phyloP scores from a whole-genome alignment of 2,797 vertebrate genomes.

The Schizothorax lantsangensis region DNA sequence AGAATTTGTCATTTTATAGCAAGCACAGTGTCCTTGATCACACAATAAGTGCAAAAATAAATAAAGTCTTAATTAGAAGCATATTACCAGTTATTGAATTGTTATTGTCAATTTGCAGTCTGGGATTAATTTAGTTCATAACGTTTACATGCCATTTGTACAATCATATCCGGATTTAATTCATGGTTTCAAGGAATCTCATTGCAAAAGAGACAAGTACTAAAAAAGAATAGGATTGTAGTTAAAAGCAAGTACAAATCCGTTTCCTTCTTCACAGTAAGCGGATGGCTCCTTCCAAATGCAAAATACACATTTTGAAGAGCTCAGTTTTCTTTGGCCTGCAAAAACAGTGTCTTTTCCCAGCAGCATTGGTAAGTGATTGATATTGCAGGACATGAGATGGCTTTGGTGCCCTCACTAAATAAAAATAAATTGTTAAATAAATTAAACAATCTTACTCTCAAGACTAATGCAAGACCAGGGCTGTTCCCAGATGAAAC shows the following conservation, averaged over 20 bases:
- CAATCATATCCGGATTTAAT: slow-evolving; percentile 9
- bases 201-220: not conserved
- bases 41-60: slow-evolving; percentile 2
- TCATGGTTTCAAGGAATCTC: not conserved
- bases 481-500: not conserved
- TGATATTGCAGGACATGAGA: not conserved
- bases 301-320: slow-evolving; percentile 10
- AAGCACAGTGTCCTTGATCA: slow-evolving; percentile 12
- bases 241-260: slow-evolving; percentile 5
- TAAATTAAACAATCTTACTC: slow-evolving; percentile 11
- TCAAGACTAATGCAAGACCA: not conserved
- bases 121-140: slow-evolving; percentile 6
- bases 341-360: not conserved
- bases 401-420: not conserved
- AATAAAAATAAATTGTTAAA: slow-evolving; percentile 8
- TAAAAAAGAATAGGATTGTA: not conserved
- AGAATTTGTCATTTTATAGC: slow-evolving; percentile 15
- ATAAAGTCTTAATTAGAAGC: slow-evolving; percentile 16
- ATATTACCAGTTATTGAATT: not conserved
- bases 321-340: not conserved
- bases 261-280: not conserved
- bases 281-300: not conserved
- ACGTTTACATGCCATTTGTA: not conserved
- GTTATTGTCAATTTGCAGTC: not conserved
- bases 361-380: slow-evolving; percentile 16